These are phyloP conservation scores for Trinectes maculatus DNA, from an alignment of 2,113 vertebrate genomes.

Conservation along the genomic window DNA sequence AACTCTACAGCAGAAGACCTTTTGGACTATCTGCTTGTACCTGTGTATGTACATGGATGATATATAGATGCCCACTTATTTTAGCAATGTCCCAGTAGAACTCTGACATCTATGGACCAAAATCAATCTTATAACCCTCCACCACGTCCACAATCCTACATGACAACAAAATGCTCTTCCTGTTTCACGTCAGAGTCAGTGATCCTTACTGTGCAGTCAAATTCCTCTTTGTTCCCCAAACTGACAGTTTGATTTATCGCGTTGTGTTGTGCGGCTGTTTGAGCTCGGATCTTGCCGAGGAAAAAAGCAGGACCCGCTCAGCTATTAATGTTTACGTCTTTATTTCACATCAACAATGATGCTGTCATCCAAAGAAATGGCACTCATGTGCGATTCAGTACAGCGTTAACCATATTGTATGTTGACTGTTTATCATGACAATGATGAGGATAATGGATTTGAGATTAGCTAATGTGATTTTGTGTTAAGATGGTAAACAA, in stretches of 20 bases:
- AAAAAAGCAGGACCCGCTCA: constrained; percentile 32
- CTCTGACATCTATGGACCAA: neutral
- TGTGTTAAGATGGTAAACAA: constrained; percentile 12
- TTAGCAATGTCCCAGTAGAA: too few species aligned
- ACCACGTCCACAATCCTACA: too few species aligned
- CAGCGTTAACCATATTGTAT: constrained; percentile 32
- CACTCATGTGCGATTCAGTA: constrained; percentile 12
- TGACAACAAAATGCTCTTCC: constrained; percentile 25
- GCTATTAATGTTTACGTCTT: constrained; percentile 38
- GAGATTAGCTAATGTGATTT: constrained; percentile 20
- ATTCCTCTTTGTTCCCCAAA: constrained; percentile 65
- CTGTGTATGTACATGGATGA: neutral
- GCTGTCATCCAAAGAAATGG: constrained; percentile 34
- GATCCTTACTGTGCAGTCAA: constrained; percentile 66
- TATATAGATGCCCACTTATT: neutral
- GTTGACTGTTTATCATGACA: constrained; percentile 37
- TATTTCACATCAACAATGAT: constrained; percentile 32
- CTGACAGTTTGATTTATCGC: constrained; percentile 71
- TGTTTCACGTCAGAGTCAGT: constrained; percentile 51
- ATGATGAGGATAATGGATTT: constrained; percentile 30
- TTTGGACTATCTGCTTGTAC: neutral
- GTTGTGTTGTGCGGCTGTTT: constrained; percentile 41
- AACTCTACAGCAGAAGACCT: neutral
- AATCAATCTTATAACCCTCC: too few species aligned
- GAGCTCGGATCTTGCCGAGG: constrained; percentile 12